Percentiles rank a stretch among this genome's conserved stretches.
Conservation (phyloP, 2,888 invertebrate genomes). For the Drepanosiphum platanoidis region DNA sequence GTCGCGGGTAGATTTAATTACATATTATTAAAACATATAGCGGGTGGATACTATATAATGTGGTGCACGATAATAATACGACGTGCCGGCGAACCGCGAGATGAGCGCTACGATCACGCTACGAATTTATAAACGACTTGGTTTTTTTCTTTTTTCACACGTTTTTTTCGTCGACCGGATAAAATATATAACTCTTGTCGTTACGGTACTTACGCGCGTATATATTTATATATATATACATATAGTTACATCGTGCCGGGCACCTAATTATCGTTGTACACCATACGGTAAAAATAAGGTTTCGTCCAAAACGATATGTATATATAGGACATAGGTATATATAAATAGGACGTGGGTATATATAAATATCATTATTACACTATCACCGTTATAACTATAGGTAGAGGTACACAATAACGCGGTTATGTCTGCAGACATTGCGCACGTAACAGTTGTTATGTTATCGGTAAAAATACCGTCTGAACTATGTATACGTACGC, state of each 20-base stretch:
- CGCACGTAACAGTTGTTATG: background rate
- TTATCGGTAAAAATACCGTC: background rate
- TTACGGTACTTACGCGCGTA: background rate
- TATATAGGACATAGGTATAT: too few relatives aligned
- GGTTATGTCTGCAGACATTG: background rate
- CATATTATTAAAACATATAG: too few relatives aligned
- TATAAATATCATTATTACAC: background rate
- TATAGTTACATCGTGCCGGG: background rate
- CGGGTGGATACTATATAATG: too few relatives aligned
- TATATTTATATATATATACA: background rate
- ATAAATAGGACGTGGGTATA: too few relatives aligned
- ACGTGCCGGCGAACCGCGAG: background rate
- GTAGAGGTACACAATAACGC: background rate
- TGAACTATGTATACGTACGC: background rate
- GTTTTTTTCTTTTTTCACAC: background rate
- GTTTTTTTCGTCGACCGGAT: background rate
- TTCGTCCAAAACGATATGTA: background rate
- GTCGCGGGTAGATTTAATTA: too few relatives aligned
- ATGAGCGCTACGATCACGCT: background rate
- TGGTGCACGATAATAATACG: background rate
- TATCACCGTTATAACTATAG: too few relatives aligned
- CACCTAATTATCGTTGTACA: background rate
- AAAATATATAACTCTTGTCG: background rate
- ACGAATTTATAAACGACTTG: background rate
- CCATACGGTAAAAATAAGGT: background rate